These are phyloP conservation scores for Characodon lateralis DNA, from an alignment of 2,797 vertebrate species.

Conservation along the genomic window DNA sequence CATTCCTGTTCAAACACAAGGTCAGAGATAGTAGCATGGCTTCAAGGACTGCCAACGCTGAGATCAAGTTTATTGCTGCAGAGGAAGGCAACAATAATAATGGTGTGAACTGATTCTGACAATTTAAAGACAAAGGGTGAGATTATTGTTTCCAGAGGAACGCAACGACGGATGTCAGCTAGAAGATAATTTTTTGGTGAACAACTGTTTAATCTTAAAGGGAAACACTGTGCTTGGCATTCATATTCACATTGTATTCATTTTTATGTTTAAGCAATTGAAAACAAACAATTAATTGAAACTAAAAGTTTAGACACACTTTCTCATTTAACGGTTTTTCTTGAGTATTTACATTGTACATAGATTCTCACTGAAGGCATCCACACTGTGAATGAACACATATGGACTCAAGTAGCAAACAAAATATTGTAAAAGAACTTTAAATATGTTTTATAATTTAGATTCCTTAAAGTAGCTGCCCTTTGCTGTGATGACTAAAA, in stretches of 20 bases:
- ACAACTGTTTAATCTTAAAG: conserved; percentile 8
- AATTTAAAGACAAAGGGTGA: conserved; percentile 5
- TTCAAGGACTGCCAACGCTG: conserved; percentile 85
- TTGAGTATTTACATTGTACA: too few relatives aligned
- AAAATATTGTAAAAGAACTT: too few relatives aligned
- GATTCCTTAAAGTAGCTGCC: too few relatives aligned
- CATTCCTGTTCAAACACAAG: conserved; percentile 85
- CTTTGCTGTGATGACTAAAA: too few relatives aligned
- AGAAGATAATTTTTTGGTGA: conserved; percentile 1
- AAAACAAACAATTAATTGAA: conserved; percentile 24
- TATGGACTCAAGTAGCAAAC: too few relatives aligned
- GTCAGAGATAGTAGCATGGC: conserved; percentile 83
- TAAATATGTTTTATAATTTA: too few relatives aligned
- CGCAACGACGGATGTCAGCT: neutral
- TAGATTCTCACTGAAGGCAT: too few relatives aligned
- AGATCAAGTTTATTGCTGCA: conserved; percentile 87
- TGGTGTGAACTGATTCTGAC: conserved; percentile 41
- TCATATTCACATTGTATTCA: neutral
- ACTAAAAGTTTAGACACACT: neutral
- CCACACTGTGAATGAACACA: too few relatives aligned
- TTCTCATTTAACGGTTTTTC: too few relatives aligned
- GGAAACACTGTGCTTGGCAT: neutral
- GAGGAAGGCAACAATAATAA: conserved; percentile 77
- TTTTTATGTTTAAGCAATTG: neutral
- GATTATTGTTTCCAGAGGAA: neutral